These are phyloP conservation scores for Dinomys branickii DNA, from an alignment of 2,113 vertebrate genomes.

Conservation along the genomic window DNA sequence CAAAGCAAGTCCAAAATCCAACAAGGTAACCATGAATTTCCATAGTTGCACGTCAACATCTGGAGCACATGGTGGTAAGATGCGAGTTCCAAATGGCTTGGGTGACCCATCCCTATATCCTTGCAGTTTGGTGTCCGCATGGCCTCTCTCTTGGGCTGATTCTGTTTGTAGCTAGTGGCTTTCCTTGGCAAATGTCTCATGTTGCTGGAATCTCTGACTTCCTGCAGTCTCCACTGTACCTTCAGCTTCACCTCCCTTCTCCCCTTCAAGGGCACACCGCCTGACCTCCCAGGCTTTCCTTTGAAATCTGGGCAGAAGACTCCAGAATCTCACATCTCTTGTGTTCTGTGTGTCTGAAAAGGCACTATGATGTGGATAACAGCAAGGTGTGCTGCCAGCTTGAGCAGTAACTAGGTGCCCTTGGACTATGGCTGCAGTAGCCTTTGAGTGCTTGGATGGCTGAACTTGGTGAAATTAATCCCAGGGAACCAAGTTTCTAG, in stretches of 20 bases:
- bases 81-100: neutral
- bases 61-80: neutral
- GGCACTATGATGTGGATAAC: neutral
- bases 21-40: neutral
- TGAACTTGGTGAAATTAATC: neutral
- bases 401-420: neutral
- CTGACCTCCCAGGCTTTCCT: neutral
- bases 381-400: neutral
- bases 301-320: neutral
- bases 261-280: neutral
- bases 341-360: neutral
- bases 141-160: neutral
- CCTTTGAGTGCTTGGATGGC: neutral
- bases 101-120: neutral
- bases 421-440: neutral
- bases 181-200: neutral
- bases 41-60: neutral
- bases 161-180: neutral
- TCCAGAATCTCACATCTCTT: neutral
- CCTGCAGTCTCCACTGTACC: neutral
- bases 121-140: neutral
- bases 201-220: neutral
- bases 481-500: neutral
- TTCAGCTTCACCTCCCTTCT: neutral
- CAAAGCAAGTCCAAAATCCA: neutral